phyloP scores from a whole-genome alignment of 2,113 vertebrate species.

The Ceuthmochares aereus region DNA sequence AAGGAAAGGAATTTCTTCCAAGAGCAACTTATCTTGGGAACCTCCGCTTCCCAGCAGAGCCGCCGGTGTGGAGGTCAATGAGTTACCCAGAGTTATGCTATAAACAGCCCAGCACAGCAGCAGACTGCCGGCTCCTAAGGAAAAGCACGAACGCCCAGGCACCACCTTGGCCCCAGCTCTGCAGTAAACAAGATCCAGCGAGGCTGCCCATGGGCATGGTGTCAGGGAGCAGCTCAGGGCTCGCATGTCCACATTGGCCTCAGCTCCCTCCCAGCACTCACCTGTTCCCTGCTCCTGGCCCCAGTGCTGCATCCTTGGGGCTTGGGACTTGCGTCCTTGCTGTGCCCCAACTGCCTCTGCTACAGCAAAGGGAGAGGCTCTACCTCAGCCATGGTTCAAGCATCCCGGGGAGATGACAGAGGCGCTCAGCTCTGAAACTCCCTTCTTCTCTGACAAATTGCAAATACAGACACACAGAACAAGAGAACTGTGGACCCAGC shows the following conservation, averaged over 20 bases:
- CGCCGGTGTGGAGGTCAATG: constrained; percentile 25
- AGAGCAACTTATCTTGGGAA: constrained; percentile 47
- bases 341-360: neutral
- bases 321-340: neutral
- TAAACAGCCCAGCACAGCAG: neutral
- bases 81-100: neutral
- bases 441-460: neutral
- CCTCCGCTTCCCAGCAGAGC: constrained; percentile 57
- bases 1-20: constrained; percentile 28
- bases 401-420: neutral
- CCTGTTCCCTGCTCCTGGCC: neutral
- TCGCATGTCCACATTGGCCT: fast-evolving
- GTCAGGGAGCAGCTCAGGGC: neutral
- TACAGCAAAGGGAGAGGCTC: neutral
- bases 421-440: neutral
- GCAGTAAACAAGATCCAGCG: neutral
- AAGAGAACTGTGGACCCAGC: constrained; percentile 49
- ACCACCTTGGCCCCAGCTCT: neutral
- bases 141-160: neutral
- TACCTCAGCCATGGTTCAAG: neutral
- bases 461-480: neutral
- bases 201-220: neutral
- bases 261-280: neutral
- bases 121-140: neutral
- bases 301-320: neutral